Evolutionary conservation across 1,140 invertebrate genomes (phyloP).

Genomic region (Prorops nasuta): DNA sequence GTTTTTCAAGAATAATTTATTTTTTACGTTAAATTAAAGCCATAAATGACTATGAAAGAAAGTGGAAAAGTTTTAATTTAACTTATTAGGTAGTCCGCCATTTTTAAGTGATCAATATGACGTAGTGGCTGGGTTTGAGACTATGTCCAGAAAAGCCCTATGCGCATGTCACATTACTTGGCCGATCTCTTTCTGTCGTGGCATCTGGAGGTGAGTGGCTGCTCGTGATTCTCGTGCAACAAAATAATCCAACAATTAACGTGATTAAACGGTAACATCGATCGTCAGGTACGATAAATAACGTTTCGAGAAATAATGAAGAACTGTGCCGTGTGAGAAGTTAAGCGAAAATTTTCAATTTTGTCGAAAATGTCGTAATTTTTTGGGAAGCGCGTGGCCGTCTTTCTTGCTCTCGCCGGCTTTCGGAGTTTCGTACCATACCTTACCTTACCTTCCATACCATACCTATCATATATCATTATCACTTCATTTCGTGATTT

Average conservation of each 20-base stretch:
- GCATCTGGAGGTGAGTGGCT: conserved; percentile 60
- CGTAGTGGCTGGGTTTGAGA: conserved; percentile 30
- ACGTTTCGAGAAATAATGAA: conserved; percentile 20
- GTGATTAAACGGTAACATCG: conserved; percentile 33
- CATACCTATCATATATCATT: no score
- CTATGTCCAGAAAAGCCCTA: conserved; percentile 23
- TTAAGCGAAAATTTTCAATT: no score
- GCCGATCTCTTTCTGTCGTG: conserved; percentile 60
- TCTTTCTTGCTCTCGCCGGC: conserved; percentile 26
- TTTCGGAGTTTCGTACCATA: no score
- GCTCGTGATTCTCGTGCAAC: conserved; percentile 28
- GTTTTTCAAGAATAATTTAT: no score
- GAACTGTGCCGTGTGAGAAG: conserved; percentile 36
- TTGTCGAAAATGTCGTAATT: conserved; percentile 12
- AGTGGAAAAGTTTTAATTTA: no score
- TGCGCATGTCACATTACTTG: conserved; percentile 52
- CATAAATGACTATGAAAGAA: no score
- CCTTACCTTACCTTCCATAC: no score
- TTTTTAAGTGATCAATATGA: conserved; percentile 26
- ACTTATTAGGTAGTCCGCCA: no score
- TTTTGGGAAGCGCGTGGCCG: conserved; percentile 28
- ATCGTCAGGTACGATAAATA: conserved; percentile 41
- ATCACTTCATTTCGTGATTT: conserved; percentile 16
- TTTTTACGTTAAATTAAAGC: no score
- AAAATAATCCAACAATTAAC: conserved; percentile 41